These are phyloP conservation scores for Griposia aprilina DNA, from an alignment of 2,888 invertebrate species.

Conservation along the genomic window DNA sequence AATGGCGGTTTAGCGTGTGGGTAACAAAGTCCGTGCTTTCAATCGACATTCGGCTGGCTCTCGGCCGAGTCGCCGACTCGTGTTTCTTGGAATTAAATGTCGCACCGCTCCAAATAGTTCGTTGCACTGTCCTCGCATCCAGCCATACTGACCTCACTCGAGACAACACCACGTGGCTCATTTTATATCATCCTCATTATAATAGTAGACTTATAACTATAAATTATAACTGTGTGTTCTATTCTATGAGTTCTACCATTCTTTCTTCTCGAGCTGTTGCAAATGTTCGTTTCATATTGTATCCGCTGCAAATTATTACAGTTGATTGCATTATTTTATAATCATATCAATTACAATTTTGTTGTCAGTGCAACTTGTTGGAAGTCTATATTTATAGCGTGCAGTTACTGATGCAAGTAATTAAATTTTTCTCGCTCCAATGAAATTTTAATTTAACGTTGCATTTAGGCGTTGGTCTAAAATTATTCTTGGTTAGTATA, in stretches of 20 bases:
- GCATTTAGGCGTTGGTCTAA: constrained; percentile 39
- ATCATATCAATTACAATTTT: constrained; percentile 58
- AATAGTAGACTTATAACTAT: constrained; percentile 1
- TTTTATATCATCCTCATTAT: constrained; percentile 30
- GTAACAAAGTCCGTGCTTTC: constrained; percentile 55
- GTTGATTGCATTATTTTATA: constrained; percentile 56
- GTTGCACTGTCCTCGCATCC: constrained; percentile 77
- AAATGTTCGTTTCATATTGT: constrained; percentile 28
- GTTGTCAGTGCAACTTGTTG: constrained; percentile 38
- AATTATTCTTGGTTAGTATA: constrained; percentile 25
- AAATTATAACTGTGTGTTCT: constrained; percentile 21
- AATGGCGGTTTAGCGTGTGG: constrained; percentile 61
- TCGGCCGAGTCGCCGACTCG: constrained; percentile 69
- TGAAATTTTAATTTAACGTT: constrained; percentile 38
- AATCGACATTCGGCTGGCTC: constrained; percentile 72
- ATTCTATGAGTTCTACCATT: constrained; percentile 17
- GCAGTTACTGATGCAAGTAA: constrained; percentile 52
- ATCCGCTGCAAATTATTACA: constrained; percentile 42
- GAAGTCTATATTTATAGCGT: constrained; percentile 44
- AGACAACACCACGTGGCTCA: constrained; percentile 37
- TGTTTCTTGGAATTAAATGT: constrained; percentile 80
- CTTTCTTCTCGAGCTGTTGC: constrained; percentile 16
- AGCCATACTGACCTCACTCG: constrained; percentile 61
- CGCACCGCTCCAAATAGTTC: constrained; percentile 84
- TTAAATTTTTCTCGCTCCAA: constrained; percentile 38